phyloP scores from a whole-genome alignment of 1,140 invertebrate genomes.

The Conus betulinus region DNA sequence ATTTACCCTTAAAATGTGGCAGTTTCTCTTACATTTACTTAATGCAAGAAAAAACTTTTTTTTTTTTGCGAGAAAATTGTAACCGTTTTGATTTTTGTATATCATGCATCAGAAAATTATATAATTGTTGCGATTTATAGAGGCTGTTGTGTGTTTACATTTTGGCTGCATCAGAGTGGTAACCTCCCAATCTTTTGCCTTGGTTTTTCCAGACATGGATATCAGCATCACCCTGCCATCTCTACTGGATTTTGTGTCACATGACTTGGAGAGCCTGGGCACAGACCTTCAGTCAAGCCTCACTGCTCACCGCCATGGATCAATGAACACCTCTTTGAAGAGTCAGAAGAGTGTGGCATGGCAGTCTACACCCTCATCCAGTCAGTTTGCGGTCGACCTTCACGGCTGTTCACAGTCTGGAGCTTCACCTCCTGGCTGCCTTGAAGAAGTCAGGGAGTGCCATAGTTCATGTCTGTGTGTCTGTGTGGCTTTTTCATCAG shows the following conservation, averaged over 20 bases:
- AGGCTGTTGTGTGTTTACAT: too few species aligned
- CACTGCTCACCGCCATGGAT: slow-evolving; percentile 17
- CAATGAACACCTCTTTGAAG: neutral
- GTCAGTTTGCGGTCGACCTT: neutral
- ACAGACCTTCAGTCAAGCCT: slow-evolving; percentile 8
- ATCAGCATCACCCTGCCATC: neutral
- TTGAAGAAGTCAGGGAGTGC: slow-evolving; percentile 25
- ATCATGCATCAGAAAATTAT: too few species aligned
- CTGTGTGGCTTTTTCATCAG: neutral
- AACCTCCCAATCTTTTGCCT: neutral
- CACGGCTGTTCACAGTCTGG: slow-evolving; percentile 21
- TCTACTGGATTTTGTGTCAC: neutral
- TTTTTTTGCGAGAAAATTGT: too few species aligned
- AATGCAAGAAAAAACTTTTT: too few species aligned
- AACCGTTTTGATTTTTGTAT: too few species aligned
- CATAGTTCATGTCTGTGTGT: too few species aligned
- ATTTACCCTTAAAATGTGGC: too few species aligned
- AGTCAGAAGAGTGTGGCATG: neutral
- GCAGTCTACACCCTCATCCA: neutral
- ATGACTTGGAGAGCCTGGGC: neutral
- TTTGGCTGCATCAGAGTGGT: too few species aligned
- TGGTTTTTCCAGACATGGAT: neutral
- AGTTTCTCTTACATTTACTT: too few species aligned
- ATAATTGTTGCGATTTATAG: too few species aligned
- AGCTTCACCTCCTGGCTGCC: slow-evolving; percentile 32